Conservation (phyloP, 2,888 invertebrate genomes). For the Orthosia cruda region DNA sequence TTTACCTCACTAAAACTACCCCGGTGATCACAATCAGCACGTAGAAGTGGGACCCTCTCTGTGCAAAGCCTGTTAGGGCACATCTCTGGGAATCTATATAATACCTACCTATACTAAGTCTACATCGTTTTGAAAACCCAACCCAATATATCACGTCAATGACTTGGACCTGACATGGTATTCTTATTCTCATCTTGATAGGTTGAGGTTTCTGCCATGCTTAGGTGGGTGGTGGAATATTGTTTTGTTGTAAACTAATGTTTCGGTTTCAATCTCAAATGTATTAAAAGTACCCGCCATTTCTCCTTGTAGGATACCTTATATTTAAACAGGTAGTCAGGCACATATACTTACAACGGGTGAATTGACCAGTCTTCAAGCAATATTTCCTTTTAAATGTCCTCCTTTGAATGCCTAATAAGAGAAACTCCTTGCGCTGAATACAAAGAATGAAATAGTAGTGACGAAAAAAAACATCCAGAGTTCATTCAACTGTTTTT, state of each 20-base stretch:
- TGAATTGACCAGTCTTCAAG: slow-evolving; percentile 69
- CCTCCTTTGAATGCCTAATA: slow-evolving; percentile 90
- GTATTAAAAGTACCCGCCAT: slow-evolving; percentile 8
- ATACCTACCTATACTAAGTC: too few relatives aligned
- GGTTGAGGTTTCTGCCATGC: not conserved
- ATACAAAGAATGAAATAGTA: slow-evolving; percentile 84
- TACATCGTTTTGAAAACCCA: not conserved
- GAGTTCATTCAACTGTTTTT: slow-evolving; percentile 87
- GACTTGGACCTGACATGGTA: not conserved
- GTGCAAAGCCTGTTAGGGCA: too few relatives aligned
- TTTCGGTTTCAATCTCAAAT: not conserved
- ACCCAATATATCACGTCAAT: not conserved
- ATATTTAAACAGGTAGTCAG: not conserved
- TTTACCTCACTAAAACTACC: too few relatives aligned
- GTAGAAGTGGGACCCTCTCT: too few relatives aligned
- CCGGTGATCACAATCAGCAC: too few relatives aligned
- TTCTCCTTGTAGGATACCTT: not conserved
- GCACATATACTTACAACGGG: slow-evolving; percentile 34
- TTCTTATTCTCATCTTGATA: not conserved
- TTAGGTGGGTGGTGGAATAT: not conserved
- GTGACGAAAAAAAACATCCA: slow-evolving; percentile 80
- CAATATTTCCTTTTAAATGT: slow-evolving; percentile 90
- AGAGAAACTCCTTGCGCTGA: slow-evolving; percentile 86
- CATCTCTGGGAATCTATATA: too few relatives aligned
- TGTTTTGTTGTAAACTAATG: not conserved